phyloP scores from a whole-genome alignment of 2,113 vertebrate genomes.

The Labrus mixtus region DNA sequence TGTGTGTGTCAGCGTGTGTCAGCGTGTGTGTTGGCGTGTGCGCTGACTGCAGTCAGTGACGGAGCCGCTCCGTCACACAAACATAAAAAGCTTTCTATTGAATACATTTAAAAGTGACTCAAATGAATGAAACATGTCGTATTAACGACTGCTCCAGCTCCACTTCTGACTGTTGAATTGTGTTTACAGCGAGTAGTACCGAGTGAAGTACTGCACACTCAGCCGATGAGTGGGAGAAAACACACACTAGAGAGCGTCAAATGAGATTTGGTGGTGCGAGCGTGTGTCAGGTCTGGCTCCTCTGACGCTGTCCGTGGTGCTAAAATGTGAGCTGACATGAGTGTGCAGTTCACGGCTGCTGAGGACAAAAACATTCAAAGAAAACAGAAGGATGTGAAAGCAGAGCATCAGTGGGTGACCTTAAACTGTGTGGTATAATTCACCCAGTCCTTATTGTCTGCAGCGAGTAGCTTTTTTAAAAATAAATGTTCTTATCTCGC shows the following conservation, averaged over 20 bases:
- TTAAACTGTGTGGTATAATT: neutral
- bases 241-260: neutral
- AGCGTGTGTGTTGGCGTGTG: too few species aligned
- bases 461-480: neutral
- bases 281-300: neutral
- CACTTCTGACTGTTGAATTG: neutral
- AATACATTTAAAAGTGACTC: neutral
- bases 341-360: neutral
- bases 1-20: too few species aligned
- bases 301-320: slow-evolving; percentile 53
- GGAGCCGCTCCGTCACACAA: too few species aligned
- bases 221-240: neutral
- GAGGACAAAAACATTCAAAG: neutral
- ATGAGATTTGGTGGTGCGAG: neutral
- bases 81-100: too few species aligned
- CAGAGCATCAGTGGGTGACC: neutral
- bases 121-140: neutral
- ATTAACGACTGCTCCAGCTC: neutral
- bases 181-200: neutral
- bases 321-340: slow-evolving; percentile 25
- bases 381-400: neutral
- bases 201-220: neutral
- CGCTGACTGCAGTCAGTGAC: too few species aligned
- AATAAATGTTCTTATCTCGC: too few species aligned
- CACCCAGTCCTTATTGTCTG: neutral